Evolutionary conservation across 2,797 vertebrate genomes (phyloP).

Genomic region (Fistularia commersonii): DNA sequence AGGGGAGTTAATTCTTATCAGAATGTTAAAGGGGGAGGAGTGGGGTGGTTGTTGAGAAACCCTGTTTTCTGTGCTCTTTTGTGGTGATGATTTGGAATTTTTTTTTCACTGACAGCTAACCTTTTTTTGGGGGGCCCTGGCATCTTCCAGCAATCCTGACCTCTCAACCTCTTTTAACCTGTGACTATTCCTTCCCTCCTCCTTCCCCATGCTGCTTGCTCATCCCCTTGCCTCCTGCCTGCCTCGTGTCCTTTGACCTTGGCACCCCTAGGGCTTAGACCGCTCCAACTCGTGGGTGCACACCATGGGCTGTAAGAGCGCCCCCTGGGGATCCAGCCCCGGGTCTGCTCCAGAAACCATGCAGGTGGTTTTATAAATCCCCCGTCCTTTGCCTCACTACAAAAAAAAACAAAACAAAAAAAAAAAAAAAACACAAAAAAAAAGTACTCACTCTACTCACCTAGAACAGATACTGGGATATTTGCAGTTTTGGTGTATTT

Average conservation of each 20-base stretch:
- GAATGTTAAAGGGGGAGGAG: conserved; percentile 23
- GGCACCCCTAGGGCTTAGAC: conserved; percentile 91
- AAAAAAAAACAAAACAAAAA: too few species aligned
- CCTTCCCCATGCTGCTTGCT: conserved; percentile 73
- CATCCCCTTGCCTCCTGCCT: conserved; percentile 66
- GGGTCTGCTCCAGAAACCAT: conserved; percentile 94
- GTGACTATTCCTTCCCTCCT: conserved; percentile 80
- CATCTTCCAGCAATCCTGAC: conserved; percentile 58
- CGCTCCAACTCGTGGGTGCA: conserved; percentile 99
- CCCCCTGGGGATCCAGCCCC: conserved; percentile 98
- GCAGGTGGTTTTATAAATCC: conserved; percentile 89
- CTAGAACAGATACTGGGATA: conserved; percentile 55
- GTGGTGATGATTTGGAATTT: conserved; percentile 42
- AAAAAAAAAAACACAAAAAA: too few species aligned
- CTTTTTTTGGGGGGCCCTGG: conserved; percentile 42
- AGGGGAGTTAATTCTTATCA: conserved; percentile 35
- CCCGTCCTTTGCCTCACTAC: conserved; percentile 50
- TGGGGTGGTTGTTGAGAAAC: too few species aligned
- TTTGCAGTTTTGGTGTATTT: conserved; percentile 61
- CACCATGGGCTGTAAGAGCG: conserved; percentile 97
- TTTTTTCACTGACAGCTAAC: conserved; percentile 46
- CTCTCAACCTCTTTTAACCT: conserved; percentile 74
- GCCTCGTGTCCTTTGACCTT: conserved; percentile 78
- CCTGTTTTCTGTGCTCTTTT: conserved; percentile 34
- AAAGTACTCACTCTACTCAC: conserved; percentile 48